phyloP scores from a whole-genome alignment of 2,113 vertebrate genomes.

The Perca fluviatilis region DNA sequence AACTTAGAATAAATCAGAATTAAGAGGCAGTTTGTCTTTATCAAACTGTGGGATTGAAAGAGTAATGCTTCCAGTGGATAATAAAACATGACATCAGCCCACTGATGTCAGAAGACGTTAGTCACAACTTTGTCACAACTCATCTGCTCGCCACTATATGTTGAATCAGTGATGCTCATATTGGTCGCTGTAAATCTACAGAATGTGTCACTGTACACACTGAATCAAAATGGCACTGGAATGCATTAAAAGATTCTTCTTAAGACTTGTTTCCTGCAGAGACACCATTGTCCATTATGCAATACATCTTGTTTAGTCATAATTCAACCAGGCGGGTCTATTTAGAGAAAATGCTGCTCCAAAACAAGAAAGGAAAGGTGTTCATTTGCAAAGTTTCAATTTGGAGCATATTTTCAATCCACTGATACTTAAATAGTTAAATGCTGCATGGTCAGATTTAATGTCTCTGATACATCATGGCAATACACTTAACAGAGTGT shows the following conservation, averaged over 20 bases:
- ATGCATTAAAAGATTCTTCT: constrained; percentile 1
- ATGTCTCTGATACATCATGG: constrained; percentile 72
- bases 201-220: not conserved
- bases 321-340: constrained; percentile 12
- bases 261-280: constrained; percentile 29
- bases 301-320: constrained; percentile 28
- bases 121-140: constrained; percentile 74
- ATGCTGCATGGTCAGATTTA: constrained; percentile 81
- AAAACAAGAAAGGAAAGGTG: not conserved
- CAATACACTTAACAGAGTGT: constrained; percentile 69
- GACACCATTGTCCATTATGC: constrained; percentile 11
- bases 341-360: constrained; percentile 6
- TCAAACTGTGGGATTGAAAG: constrained; percentile 42
- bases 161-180: constrained; percentile 63
- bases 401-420: constrained; percentile 24
- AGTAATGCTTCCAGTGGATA: constrained; percentile 35
- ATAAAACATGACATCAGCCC: constrained; percentile 74
- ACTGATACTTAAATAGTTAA: constrained; percentile 75
- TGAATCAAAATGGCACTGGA: constrained; percentile 18
- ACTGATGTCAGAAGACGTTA: constrained; percentile 72
- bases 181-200: constrained; percentile 6
- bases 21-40: constrained; percentile 50
- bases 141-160: constrained; percentile 57
- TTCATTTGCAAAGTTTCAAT: constrained; percentile 55
- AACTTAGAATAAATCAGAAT: constrained; percentile 39